Evolutionary conservation across 2,888 invertebrate species (phyloP).

Genomic region (Polia nebulosa): DNA sequence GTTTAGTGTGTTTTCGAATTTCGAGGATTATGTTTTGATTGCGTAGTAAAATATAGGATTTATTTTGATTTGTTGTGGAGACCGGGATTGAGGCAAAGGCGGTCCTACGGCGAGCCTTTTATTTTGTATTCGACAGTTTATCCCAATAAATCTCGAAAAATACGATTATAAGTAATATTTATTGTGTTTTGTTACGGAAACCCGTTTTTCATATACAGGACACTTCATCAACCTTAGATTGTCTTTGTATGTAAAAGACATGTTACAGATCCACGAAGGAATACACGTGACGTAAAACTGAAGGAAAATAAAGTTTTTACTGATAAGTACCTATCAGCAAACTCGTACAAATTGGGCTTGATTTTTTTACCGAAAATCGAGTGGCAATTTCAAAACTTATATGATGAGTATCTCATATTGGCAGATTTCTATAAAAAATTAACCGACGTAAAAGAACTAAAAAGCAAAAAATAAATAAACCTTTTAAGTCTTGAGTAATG

Average conservation of each 20-base stretch:
- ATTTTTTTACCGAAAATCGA: too few relatives aligned
- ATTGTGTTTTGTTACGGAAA: slow-evolving; percentile 42
- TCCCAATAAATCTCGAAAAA: slow-evolving; percentile 61
- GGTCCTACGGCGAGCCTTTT: slow-evolving; percentile 34
- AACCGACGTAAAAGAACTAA: too few relatives aligned
- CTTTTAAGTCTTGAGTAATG: too few relatives aligned
- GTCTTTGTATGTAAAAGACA: not conserved
- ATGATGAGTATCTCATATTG: too few relatives aligned
- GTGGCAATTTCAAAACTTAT: too few relatives aligned
- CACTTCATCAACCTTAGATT: not conserved
- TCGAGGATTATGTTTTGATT: slow-evolving; percentile 69
- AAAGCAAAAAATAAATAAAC: too few relatives aligned
- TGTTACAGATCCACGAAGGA: not conserved
- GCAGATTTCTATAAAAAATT: too few relatives aligned
- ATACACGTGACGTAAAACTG: not conserved
- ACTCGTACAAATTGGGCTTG: not conserved
- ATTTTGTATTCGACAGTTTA: slow-evolving; percentile 59
- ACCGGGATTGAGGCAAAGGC: slow-evolving; percentile 52
- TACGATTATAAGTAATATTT: slow-evolving; percentile 63
- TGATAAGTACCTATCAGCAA: too few relatives aligned
- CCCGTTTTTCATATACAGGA: slow-evolving; percentile 3
- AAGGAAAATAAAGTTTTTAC: not conserved
- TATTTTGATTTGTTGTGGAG: slow-evolving; percentile 67
- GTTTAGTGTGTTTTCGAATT: slow-evolving; percentile 68
- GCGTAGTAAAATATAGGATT: slow-evolving; percentile 67